Evolutionary conservation across 1,140 invertebrate species (phyloP).

Genomic region (Drosophila miranda): DNA sequence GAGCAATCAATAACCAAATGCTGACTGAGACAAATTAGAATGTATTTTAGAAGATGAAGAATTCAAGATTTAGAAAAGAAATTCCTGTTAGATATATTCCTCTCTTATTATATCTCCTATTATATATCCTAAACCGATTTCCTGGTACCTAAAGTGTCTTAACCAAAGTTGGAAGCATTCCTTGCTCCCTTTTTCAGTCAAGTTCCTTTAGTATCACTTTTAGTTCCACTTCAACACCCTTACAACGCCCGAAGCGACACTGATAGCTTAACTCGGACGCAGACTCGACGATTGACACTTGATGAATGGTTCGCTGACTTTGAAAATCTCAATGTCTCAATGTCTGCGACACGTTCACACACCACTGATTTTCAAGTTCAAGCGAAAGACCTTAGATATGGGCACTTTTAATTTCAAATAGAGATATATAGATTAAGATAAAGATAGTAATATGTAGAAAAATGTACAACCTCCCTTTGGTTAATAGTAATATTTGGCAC

Average conservation of each 20-base stretch:
- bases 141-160: too few species aligned
- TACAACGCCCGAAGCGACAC: conserved; percentile 4
- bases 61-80: not conserved
- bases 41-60: not conserved
- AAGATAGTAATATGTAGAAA: not conserved
- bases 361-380: conserved; percentile 66
- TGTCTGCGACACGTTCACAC: conserved; percentile 53
- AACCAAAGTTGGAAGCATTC: too few species aligned
- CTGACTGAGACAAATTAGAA: conserved; percentile 23
- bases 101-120: too few species aligned
- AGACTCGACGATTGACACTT: conserved; percentile 52
- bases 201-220: conserved; percentile 13
- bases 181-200: not conserved
- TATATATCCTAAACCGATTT: not conserved
- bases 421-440: conserved; percentile 13
- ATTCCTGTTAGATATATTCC: too few species aligned
- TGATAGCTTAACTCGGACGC: conserved; percentile 8
- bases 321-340: conserved; percentile 39
- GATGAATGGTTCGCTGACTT: conserved; percentile 60
- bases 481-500: conserved; percentile 70
- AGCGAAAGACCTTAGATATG: conserved; percentile 30
- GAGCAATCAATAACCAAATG: conserved; percentile 48
- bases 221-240: conserved; percentile 61
- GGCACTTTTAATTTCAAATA: conserved; percentile 52
- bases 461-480: conserved; percentile 46